Base-by-base conservation (phyloP, 2,113 vertebrate genomes). In the Seriola quinqueradiata region DNA sequence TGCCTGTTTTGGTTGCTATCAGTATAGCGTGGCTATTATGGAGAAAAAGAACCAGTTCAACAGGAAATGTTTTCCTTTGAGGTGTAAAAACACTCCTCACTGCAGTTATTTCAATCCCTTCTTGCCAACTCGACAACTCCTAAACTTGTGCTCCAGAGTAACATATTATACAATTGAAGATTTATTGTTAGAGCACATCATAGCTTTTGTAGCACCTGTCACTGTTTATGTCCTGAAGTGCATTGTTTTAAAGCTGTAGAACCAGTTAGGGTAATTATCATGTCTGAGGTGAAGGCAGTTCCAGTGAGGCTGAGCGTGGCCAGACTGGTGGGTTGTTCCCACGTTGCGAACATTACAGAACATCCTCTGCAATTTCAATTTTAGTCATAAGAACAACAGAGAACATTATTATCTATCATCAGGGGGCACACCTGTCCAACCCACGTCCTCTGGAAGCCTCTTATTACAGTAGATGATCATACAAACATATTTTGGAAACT, bases 41-140 rank as follows among this genome's bases (percentile, higher is more conserved):
- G 32, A n/a, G 44, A 16, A 83, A 74, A 79, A 73, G 36, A 91
- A 87, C 92, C 75, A 40, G 87, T 85, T 86, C 8, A 17, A 61
- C 90, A 23, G 68, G 83, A 77, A 66, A 21, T 16, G 0, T 50
- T 34, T 75, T 44, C 52, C 19, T 59, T 8, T 28, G 40, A 1
- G 4, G 7, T 12, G 44, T 28, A 79, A 71, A 13, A n/a, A 28
- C 23, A 11, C 57, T 38, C 19, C 23, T 8, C 32, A 8, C 13
- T 59, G 34, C 4, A 48, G 50, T 17, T 9, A 28, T 38, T 19
- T 19, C 67, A 44, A 19, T 65, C 17, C 50, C 32, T 50, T n/a
- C 40, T 25, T 59, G 44, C 46, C 40, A 59, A 38, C 66, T 61
- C 6, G 7, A 9, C 64, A 36, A 8, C 38, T 38, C 8, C 11